phyloP scores from a whole-genome alignment of 2,888 invertebrate species.

The Opisthograptis luteolata region DNA sequence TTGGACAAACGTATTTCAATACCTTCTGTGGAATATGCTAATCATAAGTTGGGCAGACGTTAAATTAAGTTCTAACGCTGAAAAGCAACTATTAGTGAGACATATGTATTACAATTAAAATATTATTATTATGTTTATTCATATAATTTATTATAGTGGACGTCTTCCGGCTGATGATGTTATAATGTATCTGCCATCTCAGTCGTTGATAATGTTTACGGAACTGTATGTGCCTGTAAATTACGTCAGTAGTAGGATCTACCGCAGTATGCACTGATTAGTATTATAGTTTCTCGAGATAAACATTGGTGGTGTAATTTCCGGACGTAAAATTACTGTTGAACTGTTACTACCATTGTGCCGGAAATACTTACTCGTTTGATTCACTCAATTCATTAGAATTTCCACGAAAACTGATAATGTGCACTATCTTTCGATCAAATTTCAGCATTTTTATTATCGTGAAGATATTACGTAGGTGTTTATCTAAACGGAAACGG shows the following conservation, averaged over 20 bases:
- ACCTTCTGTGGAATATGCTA: constrained; percentile 19
- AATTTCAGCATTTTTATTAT: constrained; percentile 29
- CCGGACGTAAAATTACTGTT: constrained; percentile 4
- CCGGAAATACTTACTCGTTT: constrained; percentile 35
- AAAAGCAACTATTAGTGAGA: constrained; percentile 2
- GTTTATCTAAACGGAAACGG: no score
- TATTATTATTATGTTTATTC: no score
- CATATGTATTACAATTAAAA: no score
- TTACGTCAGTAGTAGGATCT: no score
- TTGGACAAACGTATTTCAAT: constrained; percentile 60
- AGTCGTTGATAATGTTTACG: no score
- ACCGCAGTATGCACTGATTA: no score
- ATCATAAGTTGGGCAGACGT: constrained; percentile 10
- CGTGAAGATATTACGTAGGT: constrained; percentile 18
- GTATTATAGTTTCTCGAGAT: no score
- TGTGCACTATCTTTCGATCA: constrained; percentile 38
- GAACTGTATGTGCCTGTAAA: no score
- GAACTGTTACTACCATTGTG: constrained; percentile 15
- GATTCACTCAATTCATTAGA: constrained; percentile 42
- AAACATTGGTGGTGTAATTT: constrained; percentile 3
- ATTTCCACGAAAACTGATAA: constrained; percentile 42
- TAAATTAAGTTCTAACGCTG: constrained; percentile 1
- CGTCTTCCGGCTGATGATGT: no score
- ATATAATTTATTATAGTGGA: no score
- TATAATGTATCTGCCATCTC: no score